A percentile compares a stretch with the other conserved stretches of the same genome.
phyloP scores from a whole-genome alignment of 2,888 invertebrate species.

The Troglohyphantes excavatus region DNA sequence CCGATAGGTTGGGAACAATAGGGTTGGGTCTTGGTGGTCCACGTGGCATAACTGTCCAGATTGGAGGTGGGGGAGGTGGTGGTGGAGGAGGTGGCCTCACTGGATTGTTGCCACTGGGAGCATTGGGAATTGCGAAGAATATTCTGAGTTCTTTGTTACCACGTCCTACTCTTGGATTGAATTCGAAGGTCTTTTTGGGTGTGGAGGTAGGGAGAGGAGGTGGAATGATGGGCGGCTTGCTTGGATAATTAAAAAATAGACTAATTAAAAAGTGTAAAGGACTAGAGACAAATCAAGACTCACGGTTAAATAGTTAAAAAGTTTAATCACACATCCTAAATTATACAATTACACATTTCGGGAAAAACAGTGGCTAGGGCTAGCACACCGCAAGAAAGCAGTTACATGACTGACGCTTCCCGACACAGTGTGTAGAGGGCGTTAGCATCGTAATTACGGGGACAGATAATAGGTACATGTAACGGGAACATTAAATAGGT shows the following conservation, averaged over 20 bases:
- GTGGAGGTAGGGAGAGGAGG: conserved; percentile 72
- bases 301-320: too few relatives aligned
- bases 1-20: conserved; percentile 66
- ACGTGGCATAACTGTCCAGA: conserved; percentile 71
- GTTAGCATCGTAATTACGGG: too few relatives aligned
- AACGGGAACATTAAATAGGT: too few relatives aligned
- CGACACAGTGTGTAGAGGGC: too few relatives aligned
- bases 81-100: conserved; percentile 41
- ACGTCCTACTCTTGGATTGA: conserved; percentile 62
- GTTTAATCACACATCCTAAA: too few relatives aligned
- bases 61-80: conserved; percentile 53
- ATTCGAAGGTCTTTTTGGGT: conserved; percentile 69
- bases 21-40: conserved; percentile 42
- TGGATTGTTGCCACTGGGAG: conserved; percentile 61
- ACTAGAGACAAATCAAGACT: too few relatives aligned
- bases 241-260: neutral
- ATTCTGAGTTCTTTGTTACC: conserved; percentile 51
- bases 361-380: too few relatives aligned
- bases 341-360: too few relatives aligned
- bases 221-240: conserved; percentile 4
- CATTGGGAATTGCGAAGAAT: conserved; percentile 61
- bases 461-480: too few relatives aligned
- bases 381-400: too few relatives aligned
- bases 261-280: too few relatives aligned
- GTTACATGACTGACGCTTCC: too few relatives aligned